Evolutionary conservation across 2,113 vertebrate genomes (phyloP), one percentile per base, ranked within the genome.

Genomic region (Leucopsar rothschildi): DNA sequence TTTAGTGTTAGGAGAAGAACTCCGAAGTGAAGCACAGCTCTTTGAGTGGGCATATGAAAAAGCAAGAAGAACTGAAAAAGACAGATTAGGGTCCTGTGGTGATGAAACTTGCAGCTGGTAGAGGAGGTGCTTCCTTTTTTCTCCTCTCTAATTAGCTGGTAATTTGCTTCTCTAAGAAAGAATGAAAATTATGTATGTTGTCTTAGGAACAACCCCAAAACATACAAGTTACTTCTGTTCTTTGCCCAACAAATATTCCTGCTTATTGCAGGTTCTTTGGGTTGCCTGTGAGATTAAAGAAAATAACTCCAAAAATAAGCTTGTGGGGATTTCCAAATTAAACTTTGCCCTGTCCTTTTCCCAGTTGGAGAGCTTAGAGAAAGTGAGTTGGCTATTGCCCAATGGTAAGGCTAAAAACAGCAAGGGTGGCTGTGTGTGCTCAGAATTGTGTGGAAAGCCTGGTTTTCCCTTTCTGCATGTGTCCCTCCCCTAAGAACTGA

Each of bases 291-390:
- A 65, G 66, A 72, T 90, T 52, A 90, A 90, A 90, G 78, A 91
- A 80, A 94, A 21, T 75, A 65, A 60, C 65, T 76, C 68, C 87
- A 83, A 82, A 80, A 92, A 47, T 31, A 93, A 90, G 37, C 37
- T 63, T 89, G 37, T 82, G 86, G 84, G 60, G n/a, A 55, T 88
- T 75, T 97, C 83, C 97, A 85, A 97, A 92, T 90, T 92, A 95
- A 93, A 80, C 70, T 90, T 82, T 93, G 69, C 95, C 95, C 78
- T 95, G 60, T 92, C 77, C 86, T 94, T 78, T 82, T 92, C 91
- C 90, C 84, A 94, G 92, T 91, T 94, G 96, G 91, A 96, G 85
- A 94, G 69, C 82, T 92, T 97, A 95, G 93, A 92, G 82, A 85
- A 39, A 81, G 23, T 93, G 86, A 95, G 68, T 95, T 91, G 70